A percentile compares a stretch with the other conserved stretches of the same genome.
These are phyloP conservation scores for Microtus montanus DNA, from an alignment of 2,113 vertebrate species.

Conservation along the genomic window DNA sequence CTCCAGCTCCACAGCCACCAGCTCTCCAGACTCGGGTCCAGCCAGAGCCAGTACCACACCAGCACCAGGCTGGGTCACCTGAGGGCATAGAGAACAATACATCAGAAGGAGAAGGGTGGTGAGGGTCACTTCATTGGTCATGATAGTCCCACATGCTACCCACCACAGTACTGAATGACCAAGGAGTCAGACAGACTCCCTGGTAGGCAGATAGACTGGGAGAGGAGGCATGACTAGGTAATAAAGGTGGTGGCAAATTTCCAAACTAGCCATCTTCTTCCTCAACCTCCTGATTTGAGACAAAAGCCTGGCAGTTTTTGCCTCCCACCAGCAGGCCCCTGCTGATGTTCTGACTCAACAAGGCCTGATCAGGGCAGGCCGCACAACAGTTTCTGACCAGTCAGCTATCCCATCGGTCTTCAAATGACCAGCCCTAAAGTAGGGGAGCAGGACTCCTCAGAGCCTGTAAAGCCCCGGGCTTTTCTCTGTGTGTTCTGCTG, in stretches of 20 bases:
- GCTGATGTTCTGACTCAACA: background rate
- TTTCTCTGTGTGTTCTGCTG: background rate
- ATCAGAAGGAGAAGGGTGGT: background rate
- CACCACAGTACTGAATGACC: background rate
- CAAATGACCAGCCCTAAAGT: background rate
- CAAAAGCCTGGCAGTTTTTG: background rate
- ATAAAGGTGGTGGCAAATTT: background rate
- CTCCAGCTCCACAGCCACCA: conserved; percentile 83
- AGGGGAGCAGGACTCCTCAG: background rate
- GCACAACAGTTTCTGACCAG: background rate
- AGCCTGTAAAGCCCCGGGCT: background rate
- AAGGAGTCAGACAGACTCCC: background rate
- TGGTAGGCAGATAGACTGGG: background rate
- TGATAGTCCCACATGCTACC: background rate
- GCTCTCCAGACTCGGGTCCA: conserved; percentile 86
- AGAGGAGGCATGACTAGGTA: background rate
- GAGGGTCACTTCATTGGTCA: background rate
- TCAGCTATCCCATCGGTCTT: background rate
- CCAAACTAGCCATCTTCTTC: background rate
- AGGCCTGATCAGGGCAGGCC: background rate
- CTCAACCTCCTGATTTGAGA: background rate
- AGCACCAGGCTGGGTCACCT: conserved; percentile 91
- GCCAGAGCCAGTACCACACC: conserved; percentile 87
- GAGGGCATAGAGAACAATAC: background rate
- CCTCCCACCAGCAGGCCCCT: background rate